Conservation (phyloP, 2,888 invertebrate genomes). For the Prenolepis imparis region DNA sequence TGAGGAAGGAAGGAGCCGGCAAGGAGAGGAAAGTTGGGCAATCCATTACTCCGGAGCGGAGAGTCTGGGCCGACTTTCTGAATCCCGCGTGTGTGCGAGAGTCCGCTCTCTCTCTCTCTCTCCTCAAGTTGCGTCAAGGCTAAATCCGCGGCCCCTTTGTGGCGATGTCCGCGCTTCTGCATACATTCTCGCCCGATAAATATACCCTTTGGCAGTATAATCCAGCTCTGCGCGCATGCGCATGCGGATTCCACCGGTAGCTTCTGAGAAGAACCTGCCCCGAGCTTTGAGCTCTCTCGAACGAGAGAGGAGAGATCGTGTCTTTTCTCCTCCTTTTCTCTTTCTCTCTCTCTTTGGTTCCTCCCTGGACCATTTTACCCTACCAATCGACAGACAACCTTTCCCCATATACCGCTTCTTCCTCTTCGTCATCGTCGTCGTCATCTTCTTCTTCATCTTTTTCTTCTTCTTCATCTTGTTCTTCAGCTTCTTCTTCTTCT, state of each 20-base stretch:
- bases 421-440: constrained; percentile 42
- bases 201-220: constrained; percentile 86
- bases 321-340: constrained; percentile 61
- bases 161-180: constrained; percentile 85
- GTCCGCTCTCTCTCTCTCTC: constrained; percentile 59
- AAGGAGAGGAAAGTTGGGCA: constrained; percentile 76
- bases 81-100: constrained; percentile 64
- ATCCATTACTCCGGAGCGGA: constrained; percentile 68
- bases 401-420: constrained; percentile 63
- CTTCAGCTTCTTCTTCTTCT: constrained; percentile 47
- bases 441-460: neutral
- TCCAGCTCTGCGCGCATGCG: constrained; percentile 79
- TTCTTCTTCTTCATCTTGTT: constrained; percentile 13
- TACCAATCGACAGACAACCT: constrained; percentile 64
- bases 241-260: constrained; percentile 85
- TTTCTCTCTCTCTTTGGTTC: constrained; percentile 52
- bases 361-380: constrained; percentile 69
- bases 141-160: constrained; percentile 85
- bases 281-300: constrained; percentile 79
- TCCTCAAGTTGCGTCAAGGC: constrained; percentile 83
- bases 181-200: constrained; percentile 86
- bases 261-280: constrained; percentile 86
- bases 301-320: constrained; percentile 39
- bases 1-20: constrained; percentile 61
- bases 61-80: constrained; percentile 58